Evolutionary conservation across 2,888 invertebrate genomes (phyloP).

Genomic region (Amphipoea oculea): DNA sequence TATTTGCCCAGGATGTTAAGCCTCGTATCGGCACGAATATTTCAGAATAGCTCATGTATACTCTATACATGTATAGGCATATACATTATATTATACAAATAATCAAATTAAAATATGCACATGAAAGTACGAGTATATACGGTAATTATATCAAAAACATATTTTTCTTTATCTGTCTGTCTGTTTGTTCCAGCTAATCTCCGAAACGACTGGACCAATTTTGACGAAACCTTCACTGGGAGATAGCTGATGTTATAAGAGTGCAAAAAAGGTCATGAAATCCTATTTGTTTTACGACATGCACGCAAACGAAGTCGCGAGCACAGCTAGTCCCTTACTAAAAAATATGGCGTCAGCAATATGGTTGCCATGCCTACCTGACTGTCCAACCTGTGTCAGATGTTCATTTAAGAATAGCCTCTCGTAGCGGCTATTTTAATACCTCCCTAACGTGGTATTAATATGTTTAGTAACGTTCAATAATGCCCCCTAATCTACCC

Average conservation of each 20-base stretch:
- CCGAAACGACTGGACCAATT: not conserved
- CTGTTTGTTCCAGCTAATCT: not conserved
- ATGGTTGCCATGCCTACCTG: not conserved
- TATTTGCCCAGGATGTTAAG: not conserved
- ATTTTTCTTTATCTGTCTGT: not conserved
- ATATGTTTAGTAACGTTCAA: not conserved
- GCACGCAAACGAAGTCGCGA: not conserved
- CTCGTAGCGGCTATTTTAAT: not conserved
- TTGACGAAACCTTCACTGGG: not conserved
- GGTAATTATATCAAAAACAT: not conserved
- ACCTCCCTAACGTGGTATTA: not conserved
- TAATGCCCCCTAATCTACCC: not conserved
- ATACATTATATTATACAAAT: not conserved
- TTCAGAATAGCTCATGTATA: not conserved
- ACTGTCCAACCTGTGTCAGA: not conserved
- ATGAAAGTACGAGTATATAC: not conserved
- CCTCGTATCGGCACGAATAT: not conserved
- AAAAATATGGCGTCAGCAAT: not conserved
- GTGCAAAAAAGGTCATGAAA: too few relatives aligned
- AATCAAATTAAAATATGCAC: not conserved
- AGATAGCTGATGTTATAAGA: too few relatives aligned
- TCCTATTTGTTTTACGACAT: not conserved
- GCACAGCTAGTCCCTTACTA: not conserved
- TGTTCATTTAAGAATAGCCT: conserved; percentile 3
- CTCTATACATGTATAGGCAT: too few relatives aligned